Evolutionary conservation across 2,113 vertebrate genomes (phyloP), one percentile per base, ranked within the genome.

Genomic region (Oncorhynchus clarkii): DNA sequence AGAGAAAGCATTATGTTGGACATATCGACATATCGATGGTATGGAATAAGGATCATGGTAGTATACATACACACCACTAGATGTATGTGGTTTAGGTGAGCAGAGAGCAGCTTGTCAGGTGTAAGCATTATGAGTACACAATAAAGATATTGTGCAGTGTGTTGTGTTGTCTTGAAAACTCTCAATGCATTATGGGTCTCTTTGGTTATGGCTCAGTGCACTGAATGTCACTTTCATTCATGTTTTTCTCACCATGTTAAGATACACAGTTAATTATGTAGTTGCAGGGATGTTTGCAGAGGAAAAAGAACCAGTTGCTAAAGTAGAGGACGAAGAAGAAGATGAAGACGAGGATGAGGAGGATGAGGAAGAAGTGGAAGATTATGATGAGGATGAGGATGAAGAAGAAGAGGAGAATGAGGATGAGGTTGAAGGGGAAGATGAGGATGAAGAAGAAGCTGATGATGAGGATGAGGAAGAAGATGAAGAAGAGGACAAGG

Each of bases 201-300:
- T 45, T 45, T 57, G 54, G 54, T 72, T 34, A 59, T 29, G 11
- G 54, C 49, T 18, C 26, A 18, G 9, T 60, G 39, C 9, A 14
- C 27, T 31, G 11, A 34, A 67, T 74, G 62, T 67, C 51, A 29
- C 65, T 31, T 7, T 29, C 2, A 45, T 45, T 45, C 39, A 45
- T 3, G 39, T 9, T 45, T 45, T 45, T 45, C 39, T 45, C 39
- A 31, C 14, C 9, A 3, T 29, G 65, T 18, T 67, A 27, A 18
- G 12, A 31, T 34, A n/a, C 31, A 20, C 16, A 34, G 29, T 20
- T 39, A 7, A 39, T 68, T 3, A 1, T 68, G 18, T 29, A 68
- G 67, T 68, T 31, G 20, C 89, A 77, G 86, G 24, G n/a, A 90
- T 93, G 85, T 86, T 90, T 70, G 78, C 71, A 11, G 82, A 85